Evolutionary conservation across 2,113 vertebrate species (phyloP), one percentile per base, ranked within the genome.

Genomic region (Odocoileus virginianus): DNA sequence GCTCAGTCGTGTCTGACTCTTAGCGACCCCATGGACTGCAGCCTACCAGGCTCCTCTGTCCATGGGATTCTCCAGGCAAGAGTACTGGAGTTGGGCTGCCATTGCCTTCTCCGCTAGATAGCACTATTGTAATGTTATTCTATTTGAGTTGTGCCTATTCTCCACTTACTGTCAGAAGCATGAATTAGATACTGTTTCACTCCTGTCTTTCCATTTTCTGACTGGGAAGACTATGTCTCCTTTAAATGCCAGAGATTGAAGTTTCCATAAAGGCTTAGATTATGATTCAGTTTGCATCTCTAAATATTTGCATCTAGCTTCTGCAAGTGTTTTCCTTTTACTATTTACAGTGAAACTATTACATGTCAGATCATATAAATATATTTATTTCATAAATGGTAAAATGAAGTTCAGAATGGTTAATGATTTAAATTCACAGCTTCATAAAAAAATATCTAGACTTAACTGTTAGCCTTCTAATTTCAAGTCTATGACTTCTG

Each of bases 1-100:
- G 1, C 58, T 60, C 1, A 60, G 58, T 60, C 2, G 1, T 60
- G 58, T 2, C 58, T 1, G 5, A 60, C 58, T 14, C 27, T 0
- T 60, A 14, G 27, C 0, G 12, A 60, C 27, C 27, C 27, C 58
- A 60, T 30, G 58, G 58, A 60, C 12, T 60, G 58, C 27, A 60
- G 58, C 12, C 47, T 13, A 13, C 47, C 47, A 50, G 47, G 47
- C 47, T 50, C 12, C 47, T 50, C 47, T 2, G 1, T 60, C 58
- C 3, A 30, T 30, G 27, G 58, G 58, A 30, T 60, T 60, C 28
- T 60, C 58, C 58, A 60, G 58, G 58, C 58, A 30, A 60, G 58
- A 60, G 14, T 7, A 2, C 60, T 61, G 60, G 60, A 61, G 60
- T 61, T 61, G 58, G 27, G 58, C 0, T 60, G 27, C 58, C 27